Evolutionary conservation across 2,888 invertebrate genomes (phyloP).

Genomic region (Dyspetes luteomarginatus): DNA sequence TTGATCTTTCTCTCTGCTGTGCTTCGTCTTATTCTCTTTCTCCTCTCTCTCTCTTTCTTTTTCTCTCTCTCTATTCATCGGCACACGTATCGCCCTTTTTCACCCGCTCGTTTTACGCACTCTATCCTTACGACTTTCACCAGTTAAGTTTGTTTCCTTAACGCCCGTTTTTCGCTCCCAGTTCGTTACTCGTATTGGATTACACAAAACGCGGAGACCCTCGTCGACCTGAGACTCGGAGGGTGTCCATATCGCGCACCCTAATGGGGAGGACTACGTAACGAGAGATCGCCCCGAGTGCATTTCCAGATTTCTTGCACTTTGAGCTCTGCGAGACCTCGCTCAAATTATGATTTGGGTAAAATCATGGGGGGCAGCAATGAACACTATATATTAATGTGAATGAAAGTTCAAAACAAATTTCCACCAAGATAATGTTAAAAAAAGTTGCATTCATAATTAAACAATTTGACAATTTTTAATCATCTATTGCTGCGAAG

Average conservation of each 20-base stretch:
- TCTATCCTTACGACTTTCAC: conserved; percentile 58
- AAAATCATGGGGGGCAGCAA: background rate
- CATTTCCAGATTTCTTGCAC: conserved; percentile 31
- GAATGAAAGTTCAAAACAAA: too few relatives aligned
- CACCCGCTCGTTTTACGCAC: conserved; percentile 42
- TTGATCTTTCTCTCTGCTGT: conserved; percentile 77
- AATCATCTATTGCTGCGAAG: too few relatives aligned
- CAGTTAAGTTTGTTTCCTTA: conserved; percentile 66
- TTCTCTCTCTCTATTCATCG: conserved; percentile 34
- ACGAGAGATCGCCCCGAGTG: conserved; percentile 27
- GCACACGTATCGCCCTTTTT: conserved; percentile 27
- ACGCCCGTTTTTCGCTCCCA: conserved; percentile 64
- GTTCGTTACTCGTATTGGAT: conserved; percentile 66
- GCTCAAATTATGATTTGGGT: background rate
- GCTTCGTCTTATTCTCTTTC: conserved; percentile 68
- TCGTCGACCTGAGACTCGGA: conserved; percentile 50
- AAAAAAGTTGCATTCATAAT: too few relatives aligned
- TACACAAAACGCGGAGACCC: conserved; percentile 56
- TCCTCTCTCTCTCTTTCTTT: conserved; percentile 54
- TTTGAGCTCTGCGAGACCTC: background rate
- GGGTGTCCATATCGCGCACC: conserved; percentile 34
- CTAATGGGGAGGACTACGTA: conserved; percentile 5
- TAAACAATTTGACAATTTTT: too few relatives aligned
- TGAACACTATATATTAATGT: too few relatives aligned
- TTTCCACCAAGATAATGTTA: too few relatives aligned